Conservation (phyloP, 2,113 vertebrate species). For the Siniperca knerii region DNA sequence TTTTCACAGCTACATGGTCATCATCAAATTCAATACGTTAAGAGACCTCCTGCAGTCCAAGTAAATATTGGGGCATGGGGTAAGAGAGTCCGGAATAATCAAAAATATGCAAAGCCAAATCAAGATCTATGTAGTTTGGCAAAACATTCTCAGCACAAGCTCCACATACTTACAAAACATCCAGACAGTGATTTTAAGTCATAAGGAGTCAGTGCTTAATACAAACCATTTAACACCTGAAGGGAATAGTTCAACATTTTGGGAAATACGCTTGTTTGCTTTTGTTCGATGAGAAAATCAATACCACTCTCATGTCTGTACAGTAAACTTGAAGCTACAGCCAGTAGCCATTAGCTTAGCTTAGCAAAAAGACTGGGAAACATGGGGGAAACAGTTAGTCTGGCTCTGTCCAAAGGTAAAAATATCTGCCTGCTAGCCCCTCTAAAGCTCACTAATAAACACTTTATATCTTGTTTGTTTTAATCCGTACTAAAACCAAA, state of each 20-base stretch:
- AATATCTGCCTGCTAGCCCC: background rate
- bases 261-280: background rate
- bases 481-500: background rate
- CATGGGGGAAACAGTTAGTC: background rate
- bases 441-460: background rate
- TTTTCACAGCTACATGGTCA: slow-evolving; percentile 60
- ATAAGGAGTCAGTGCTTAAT: background rate
- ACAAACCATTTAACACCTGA: background rate
- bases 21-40: slow-evolving; percentile 12
- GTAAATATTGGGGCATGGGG: slow-evolving; percentile 25
- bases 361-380: background rate
- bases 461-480: background rate
- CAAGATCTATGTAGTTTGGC: background rate
- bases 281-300: background rate
- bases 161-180: background rate
- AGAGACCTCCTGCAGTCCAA: slow-evolving; percentile 2
- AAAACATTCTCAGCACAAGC: background rate
- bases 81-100: slow-evolving; percentile 1
- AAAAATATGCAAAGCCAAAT: slow-evolving; percentile 5
- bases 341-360: background rate
- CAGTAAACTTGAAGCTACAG: background rate
- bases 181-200: background rate
- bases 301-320: background rate
- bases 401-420: too few species aligned
- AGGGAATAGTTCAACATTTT: background rate